Evolutionary conservation across 2,113 vertebrate species (phyloP).

Genomic region (Manacus vitellinus): DNA sequence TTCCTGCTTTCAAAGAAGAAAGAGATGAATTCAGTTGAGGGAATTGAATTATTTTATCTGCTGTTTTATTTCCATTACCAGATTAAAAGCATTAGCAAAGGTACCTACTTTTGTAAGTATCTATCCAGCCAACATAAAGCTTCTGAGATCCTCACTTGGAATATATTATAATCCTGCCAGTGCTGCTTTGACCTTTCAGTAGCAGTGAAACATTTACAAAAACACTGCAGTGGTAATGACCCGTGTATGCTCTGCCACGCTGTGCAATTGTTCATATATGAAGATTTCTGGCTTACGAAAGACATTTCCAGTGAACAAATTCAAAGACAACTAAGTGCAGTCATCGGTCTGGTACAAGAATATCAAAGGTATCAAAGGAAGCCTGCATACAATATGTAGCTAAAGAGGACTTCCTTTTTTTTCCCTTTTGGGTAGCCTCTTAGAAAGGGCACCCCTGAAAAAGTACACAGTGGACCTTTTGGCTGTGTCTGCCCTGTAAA

Average conservation of each 20-base stretch:
- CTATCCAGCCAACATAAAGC: neutral
- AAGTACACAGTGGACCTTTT: neutral
- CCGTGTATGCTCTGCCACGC: neutral
- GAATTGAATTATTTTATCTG: neutral
- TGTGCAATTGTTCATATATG: neutral
- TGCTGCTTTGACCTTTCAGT: neutral
- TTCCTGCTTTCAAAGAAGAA: neutral
- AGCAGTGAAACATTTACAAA: neutral
- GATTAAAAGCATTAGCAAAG: neutral
- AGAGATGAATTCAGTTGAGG: neutral
- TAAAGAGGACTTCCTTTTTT: neutral
- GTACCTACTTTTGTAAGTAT: neutral
- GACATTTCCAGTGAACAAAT: neutral
- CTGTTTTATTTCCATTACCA: neutral
- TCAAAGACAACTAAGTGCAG: neutral
- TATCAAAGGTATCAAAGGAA: neutral
- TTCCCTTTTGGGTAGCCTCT: neutral
- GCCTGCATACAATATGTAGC: neutral
- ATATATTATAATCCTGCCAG: neutral
- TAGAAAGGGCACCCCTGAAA: neutral
- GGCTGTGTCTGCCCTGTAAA: neutral
- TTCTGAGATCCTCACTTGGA: neutral
- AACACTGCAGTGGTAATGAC: neutral
- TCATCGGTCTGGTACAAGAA: neutral
- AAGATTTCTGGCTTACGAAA: neutral